Evolutionary conservation across 2,888 invertebrate genomes (phyloP), one percentile per base, ranked within the genome.

Genomic region (Caenorhabditis virilis): DNA sequence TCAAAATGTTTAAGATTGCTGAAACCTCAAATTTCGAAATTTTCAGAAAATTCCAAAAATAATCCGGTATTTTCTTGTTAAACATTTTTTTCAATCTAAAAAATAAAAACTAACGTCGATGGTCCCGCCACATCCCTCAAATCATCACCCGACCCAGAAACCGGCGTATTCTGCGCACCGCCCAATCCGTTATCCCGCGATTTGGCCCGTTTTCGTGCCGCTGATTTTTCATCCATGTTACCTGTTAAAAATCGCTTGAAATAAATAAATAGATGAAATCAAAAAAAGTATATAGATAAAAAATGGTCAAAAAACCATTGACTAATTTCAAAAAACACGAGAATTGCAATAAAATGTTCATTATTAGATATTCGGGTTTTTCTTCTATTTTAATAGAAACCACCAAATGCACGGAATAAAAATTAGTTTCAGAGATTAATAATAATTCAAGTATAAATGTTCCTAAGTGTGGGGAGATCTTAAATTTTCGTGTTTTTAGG

Each of bases 121-220:
- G 30, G 13, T 30, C 7, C 13, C 30, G 30, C 6, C 30, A 13
- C 7, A 6, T 30, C 7, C 6, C 13, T 13, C 30, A 30, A 30
- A 6, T 45, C 27, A 6, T 30, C 7, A 30, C 13, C 30, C 30
- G 13, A 30, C 30, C 30, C 27, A 11, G 45, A 45, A 20, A 27
- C 30, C 13, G 45, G 45, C 20, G 45, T 45, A 30, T 45, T 45
- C 13, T 4, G 7, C 16, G 45, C 45, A 22, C 45, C 45, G 25
- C 45, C 45, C 18, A 45, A 30, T 18, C 45, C 45, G 16, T 30
- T 45, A 4, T 20, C 4, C 4, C 15, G 15, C 5, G 18, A 2
- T 18, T 45, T 45, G 5, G 30, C 1, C 5, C 45, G 45, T 27
- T 16, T 7, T 27, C 25, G 26, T 13, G 20, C 27, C 11, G n/a